phyloP scores from a whole-genome alignment of 2,797 vertebrate genomes.

The Melanotaenia trifasciata region DNA sequence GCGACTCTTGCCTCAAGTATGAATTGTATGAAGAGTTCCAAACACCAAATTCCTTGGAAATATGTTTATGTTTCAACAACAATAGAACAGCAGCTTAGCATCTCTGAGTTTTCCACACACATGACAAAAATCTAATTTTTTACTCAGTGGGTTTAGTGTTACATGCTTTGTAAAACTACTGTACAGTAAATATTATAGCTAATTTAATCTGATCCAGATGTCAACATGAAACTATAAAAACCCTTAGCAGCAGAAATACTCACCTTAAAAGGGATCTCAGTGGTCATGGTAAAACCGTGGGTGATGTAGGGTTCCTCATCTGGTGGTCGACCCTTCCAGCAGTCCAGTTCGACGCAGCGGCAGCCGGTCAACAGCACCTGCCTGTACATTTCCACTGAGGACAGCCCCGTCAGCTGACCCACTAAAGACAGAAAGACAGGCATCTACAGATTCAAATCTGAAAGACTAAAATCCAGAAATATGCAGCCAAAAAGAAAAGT shows the following conservation, averaged over 20 bases:
- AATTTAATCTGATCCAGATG: not conserved
- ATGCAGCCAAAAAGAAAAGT: not conserved
- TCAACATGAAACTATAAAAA: not conserved
- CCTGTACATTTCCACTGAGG: conserved; percentile 93
- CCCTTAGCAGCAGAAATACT: not conserved
- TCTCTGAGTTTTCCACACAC: no score
- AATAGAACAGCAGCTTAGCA: not conserved
- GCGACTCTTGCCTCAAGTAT: not conserved
- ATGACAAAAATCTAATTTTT: no score
- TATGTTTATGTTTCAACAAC: not conserved
- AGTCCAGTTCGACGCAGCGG: conserved; percentile 92
- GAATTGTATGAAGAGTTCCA: not conserved
- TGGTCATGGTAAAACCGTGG: conserved; percentile 95
- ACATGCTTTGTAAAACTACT: not conserved
- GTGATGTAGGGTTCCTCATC: conserved; percentile 95
- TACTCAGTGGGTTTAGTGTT: no score
- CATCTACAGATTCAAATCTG: not conserved
- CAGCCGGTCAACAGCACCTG: conserved; percentile 92
- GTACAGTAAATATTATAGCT: not conserved
- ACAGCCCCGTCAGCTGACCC: conserved; percentile 90
- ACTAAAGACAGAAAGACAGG: conserved; percentile 69
- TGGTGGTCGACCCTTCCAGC: conserved; percentile 90
- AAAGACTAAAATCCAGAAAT: not conserved
- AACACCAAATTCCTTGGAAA: not conserved
- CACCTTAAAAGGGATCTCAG: conserved; percentile 91